phyloP scores from a whole-genome alignment of 2,888 invertebrate genomes.

The Orthosia cruda region DNA sequence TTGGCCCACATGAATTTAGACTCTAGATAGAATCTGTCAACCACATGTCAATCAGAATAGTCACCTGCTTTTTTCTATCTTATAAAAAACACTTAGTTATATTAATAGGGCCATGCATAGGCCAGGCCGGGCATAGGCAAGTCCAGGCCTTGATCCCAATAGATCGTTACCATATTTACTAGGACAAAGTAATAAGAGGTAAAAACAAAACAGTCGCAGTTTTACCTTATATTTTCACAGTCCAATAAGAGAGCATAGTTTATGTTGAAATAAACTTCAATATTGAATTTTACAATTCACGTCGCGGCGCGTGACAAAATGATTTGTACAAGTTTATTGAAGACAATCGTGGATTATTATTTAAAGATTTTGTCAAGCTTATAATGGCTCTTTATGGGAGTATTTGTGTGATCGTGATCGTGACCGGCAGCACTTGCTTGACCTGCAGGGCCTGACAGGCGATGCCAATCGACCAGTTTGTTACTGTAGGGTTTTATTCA shows the following conservation, averaged over 20 bases:
- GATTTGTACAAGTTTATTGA: constrained; percentile 52
- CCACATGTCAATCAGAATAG: background rate
- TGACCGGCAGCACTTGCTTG: too few relatives aligned
- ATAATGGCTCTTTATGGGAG: background rate
- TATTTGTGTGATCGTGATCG: too few relatives aligned
- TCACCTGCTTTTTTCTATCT: too few relatives aligned
- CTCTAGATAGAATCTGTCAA: too few relatives aligned
- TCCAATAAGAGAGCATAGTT: constrained; percentile 57
- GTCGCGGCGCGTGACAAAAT: constrained; percentile 62
- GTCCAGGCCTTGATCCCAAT: background rate
- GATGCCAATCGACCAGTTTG: too few relatives aligned
- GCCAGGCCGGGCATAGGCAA: too few relatives aligned
- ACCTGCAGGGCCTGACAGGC: too few relatives aligned
- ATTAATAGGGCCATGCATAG: too few relatives aligned
- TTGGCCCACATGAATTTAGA: too few relatives aligned
- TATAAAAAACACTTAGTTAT: background rate
- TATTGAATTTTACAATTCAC: constrained; percentile 71
- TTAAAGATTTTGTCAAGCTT: background rate
- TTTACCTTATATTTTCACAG: constrained; percentile 20
- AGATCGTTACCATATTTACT: background rate
- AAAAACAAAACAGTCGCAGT: background rate
- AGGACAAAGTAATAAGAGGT: background rate
- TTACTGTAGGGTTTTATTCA: too few relatives aligned
- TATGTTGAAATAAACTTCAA: constrained; percentile 68
- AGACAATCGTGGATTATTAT: constrained; percentile 38